These are phyloP conservation scores for Alosa alosa DNA, from an alignment of 2,113 vertebrate genomes.

Conservation along the genomic window DNA sequence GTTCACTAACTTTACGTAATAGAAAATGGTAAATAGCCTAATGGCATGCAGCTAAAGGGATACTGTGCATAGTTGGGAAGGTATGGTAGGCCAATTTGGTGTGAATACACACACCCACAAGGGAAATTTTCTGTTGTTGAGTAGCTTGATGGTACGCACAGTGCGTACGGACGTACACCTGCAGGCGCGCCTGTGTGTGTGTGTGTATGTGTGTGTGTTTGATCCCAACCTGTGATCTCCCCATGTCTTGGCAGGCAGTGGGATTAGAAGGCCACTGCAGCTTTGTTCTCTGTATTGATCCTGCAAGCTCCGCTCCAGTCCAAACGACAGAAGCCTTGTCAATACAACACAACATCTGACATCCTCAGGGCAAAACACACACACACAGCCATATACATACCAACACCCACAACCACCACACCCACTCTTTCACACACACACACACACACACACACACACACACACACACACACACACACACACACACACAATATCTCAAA, in stretches of 20 bases:
- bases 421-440: background rate
- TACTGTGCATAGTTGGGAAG: no score
- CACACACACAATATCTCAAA: background rate
- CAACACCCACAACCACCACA: no score
- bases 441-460: background rate
- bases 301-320: background rate
- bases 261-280: conserved; percentile 13
- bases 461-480: background rate
- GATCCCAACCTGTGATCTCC: conserved; percentile 24
- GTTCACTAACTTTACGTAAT: no score
- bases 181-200: no score
- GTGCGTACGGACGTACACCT: no score
- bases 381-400: background rate
- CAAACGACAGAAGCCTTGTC: background rate
- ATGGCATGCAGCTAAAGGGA: no score
- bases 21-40: no score
- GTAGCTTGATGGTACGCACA: no score
- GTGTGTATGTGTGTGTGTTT: conserved; percentile 3
- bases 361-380: background rate
- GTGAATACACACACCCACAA: no score
- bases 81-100: no score
- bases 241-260: conserved; percentile 13
- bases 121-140: no score
- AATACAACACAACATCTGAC: background rate
- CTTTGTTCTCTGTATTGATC: conserved; percentile 20